A percentile compares a stretch with the other conserved stretches of the same genome.
Evolutionary conservation across 2,797 vertebrate species (phyloP).

Genomic region (Tolypeutes matacus): DNA sequence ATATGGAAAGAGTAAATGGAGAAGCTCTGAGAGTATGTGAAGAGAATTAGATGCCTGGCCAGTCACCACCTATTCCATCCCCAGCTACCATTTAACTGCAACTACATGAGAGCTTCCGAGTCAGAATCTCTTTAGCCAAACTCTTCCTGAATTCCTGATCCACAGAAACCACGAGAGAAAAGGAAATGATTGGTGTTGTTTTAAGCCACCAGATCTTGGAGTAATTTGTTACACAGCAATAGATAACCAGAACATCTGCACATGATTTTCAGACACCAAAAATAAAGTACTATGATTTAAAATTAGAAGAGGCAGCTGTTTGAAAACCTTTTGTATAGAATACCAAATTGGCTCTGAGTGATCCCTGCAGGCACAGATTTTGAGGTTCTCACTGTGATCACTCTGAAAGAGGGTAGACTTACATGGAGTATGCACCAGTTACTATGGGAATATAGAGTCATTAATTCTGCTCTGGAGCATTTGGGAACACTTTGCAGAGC

Average conservation of each 20-base stretch:
- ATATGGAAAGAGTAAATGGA: background rate
- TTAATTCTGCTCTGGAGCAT: background rate
- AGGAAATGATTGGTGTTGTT: background rate
- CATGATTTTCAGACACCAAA: background rate
- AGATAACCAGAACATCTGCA: background rate
- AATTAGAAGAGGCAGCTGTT: background rate
- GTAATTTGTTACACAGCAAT: background rate
- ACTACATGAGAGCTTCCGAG: background rate
- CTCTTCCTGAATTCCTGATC: background rate
- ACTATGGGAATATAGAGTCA: background rate
- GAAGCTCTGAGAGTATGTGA: background rate
- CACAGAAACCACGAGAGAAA: background rate
- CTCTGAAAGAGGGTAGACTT: background rate
- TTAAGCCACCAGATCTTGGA: background rate
- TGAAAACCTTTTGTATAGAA: background rate
- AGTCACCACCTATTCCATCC: too few species aligned
- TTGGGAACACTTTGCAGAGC: background rate
- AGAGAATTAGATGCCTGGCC: background rate
- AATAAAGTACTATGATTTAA: conserved; percentile 9
- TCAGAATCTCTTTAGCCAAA: background rate
- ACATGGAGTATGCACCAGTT: background rate
- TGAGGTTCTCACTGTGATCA: background rate
- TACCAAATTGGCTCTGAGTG: background rate
- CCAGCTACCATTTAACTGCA: background rate
- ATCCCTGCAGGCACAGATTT: background rate